phyloP scores from a whole-genome alignment of 2,888 invertebrate species.

The Pollenia labialis region DNA sequence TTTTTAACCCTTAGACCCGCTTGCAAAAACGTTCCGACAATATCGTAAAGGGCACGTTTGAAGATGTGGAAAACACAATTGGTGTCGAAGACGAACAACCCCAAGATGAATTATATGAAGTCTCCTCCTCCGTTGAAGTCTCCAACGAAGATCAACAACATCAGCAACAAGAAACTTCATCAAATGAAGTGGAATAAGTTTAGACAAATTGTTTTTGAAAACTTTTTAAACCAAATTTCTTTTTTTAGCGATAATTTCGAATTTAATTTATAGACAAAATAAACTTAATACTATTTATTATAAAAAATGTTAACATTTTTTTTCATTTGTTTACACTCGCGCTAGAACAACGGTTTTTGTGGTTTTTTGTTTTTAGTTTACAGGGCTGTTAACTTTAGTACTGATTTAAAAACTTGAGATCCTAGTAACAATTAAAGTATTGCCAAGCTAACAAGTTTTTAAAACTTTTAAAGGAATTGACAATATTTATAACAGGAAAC shows the following conservation, averaged over 20 bases:
- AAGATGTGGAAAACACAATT: slow-evolving; percentile 73
- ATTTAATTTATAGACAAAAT: slow-evolving; percentile 63
- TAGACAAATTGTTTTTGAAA: slow-evolving; percentile 30
- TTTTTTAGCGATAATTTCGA: slow-evolving; percentile 60
- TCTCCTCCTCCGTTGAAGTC: slow-evolving; percentile 81
- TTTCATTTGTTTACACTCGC: background rate
- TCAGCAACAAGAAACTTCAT: slow-evolving; percentile 27
- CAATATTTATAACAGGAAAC: no score
- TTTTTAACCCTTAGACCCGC: slow-evolving; percentile 76
- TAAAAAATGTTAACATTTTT: slow-evolving; percentile 24
- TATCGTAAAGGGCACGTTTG: slow-evolving; percentile 78
- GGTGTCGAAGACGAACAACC: slow-evolving; percentile 63
- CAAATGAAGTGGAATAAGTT: slow-evolving; percentile 41
- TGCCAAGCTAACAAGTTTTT: no score
- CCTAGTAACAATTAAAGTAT: no score
- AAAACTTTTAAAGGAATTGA: no score
- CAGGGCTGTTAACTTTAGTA: background rate
- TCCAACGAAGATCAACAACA: slow-evolving; percentile 76
- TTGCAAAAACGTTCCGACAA: slow-evolving; percentile 80
- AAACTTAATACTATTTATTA: slow-evolving; percentile 53
- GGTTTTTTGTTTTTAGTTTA: background rate
- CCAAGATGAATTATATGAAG: slow-evolving; percentile 78
- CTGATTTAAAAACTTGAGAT: no score
- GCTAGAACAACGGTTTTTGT: slow-evolving; percentile 16
- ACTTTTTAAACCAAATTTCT: slow-evolving; percentile 62